Evolutionary conservation across 2,888 invertebrate genomes (phyloP).

Genomic region (Drosophila emarginata): DNA sequence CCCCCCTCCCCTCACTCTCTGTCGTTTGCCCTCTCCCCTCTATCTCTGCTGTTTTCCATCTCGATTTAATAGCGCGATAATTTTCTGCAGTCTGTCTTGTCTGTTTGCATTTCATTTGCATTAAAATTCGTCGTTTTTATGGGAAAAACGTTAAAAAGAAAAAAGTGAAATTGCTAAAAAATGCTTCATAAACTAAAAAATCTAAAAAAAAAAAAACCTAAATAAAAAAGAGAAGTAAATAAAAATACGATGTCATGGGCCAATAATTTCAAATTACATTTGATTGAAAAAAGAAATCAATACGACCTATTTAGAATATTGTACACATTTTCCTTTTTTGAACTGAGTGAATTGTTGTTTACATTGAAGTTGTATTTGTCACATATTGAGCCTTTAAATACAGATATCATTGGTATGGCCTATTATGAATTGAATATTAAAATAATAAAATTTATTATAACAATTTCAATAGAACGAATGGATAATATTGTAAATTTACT

Average conservation of each 20-base stretch:
- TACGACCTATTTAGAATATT: background rate
- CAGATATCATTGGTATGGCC: background rate
- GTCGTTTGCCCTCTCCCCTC: background rate
- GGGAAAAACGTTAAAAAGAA: constrained; percentile 28
- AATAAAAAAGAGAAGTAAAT: background rate
- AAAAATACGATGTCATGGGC: background rate
- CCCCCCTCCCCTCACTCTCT: background rate
- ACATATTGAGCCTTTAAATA: too few species aligned
- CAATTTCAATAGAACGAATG: background rate
- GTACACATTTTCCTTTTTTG: background rate
- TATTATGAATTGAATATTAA: background rate
- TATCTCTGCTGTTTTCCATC: background rate
- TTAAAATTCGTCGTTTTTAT: constrained; percentile 31
- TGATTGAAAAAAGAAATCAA: background rate
- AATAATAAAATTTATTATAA: background rate
- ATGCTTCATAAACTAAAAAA: background rate
- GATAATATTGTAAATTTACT: constrained; percentile 6
- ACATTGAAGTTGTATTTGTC: background rate
- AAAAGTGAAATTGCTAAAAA: constrained; percentile 15
- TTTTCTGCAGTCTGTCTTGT: constrained; percentile 3
- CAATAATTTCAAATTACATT: background rate
- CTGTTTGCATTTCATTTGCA: constrained; percentile 49
- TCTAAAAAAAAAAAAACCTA: background rate
- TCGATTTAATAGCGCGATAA: constrained; percentile 50
- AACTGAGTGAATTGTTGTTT: too few species aligned